Evolutionary conservation across 2,113 vertebrate species (phyloP).

Genomic region (Apteryx mantelli): DNA sequence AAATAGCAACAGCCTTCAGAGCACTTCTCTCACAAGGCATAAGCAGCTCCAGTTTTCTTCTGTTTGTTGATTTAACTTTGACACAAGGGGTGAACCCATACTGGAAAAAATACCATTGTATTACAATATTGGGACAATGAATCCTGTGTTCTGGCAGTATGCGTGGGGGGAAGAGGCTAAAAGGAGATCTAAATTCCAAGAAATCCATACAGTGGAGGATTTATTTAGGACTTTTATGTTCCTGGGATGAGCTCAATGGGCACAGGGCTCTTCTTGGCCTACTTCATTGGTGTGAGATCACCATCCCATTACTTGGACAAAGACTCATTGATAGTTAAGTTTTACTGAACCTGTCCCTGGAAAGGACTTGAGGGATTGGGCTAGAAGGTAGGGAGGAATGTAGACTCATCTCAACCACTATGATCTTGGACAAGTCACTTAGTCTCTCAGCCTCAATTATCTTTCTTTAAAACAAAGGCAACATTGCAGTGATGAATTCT

Average conservation of each 20-base stretch:
- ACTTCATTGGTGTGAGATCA: neutral
- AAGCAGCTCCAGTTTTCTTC: neutral
- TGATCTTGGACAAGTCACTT: neutral
- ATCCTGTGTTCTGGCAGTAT: neutral
- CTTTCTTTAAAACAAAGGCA: neutral
- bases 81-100: neutral
- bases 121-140: neutral
- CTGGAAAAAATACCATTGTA: neutral
- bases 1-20: neutral
- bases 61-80: conserved; percentile 16
- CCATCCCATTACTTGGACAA: neutral
- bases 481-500: neutral
- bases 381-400: neutral
- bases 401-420: neutral
- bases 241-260: neutral
- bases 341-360: neutral
- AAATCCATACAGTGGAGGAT: neutral
- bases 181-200: neutral
- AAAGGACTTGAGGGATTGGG: neutral
- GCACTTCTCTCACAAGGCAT: neutral
- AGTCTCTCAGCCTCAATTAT: neutral
- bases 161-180: neutral
- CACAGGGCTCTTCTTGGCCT: neutral
- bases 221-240: neutral
- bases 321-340: neutral